Conservation (phyloP, 2,113 vertebrate species). For the Tauraco erythrolophus region DNA sequence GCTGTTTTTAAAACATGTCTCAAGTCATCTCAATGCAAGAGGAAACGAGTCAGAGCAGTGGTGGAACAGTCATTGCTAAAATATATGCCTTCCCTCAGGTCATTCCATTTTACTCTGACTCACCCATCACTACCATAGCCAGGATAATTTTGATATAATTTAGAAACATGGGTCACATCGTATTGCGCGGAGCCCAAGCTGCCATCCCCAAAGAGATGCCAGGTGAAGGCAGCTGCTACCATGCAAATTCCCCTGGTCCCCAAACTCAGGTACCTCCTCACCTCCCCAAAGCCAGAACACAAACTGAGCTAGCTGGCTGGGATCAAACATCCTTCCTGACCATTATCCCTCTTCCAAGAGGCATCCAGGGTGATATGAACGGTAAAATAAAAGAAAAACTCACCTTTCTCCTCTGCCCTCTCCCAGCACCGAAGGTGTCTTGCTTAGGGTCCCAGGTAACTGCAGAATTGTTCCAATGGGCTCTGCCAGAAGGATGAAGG, state of each 20-base stretch:
- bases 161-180: not conserved
- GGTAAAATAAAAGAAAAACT: not conserved
- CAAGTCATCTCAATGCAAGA: not conserved
- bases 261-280: not conserved
- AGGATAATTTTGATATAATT: not conserved
- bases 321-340: not conserved
- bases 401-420: not conserved
- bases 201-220: not conserved
- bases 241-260: not conserved
- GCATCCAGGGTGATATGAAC: not conserved
- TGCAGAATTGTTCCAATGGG: not conserved
- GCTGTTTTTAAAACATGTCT: not conserved
- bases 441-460: not conserved
- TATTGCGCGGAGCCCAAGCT: not conserved
- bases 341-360: not conserved
- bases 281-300: not conserved
- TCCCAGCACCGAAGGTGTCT: not conserved
- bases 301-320: not conserved
- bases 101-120: not conserved
- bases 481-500: not conserved
- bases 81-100: not conserved
- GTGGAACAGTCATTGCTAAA: not conserved
- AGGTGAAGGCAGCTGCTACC: not conserved
- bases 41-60: not conserved
- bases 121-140: not conserved